phyloP scores from a whole-genome alignment of 2,797 vertebrate genomes.

The Macropus fuliginosus region DNA sequence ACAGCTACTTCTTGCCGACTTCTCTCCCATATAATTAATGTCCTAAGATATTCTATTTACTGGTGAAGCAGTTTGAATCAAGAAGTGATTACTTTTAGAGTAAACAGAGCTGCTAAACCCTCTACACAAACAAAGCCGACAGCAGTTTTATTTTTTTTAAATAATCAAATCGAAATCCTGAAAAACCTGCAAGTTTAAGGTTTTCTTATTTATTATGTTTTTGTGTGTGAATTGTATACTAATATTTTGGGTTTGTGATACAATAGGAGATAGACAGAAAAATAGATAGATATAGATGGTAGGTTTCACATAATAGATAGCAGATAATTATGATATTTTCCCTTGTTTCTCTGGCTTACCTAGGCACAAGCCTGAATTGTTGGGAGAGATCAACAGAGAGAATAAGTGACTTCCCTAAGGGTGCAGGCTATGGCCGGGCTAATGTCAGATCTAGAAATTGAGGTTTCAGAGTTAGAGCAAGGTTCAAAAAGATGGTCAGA shows the following conservation, averaged over 20 bases:
- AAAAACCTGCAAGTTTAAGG: conserved; percentile 74
- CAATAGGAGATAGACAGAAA: conserved; percentile 46
- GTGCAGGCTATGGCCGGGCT: conserved; percentile 25
- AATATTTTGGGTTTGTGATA: conserved; percentile 64
- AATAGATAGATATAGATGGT: conserved; percentile 30
- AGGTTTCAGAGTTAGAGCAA: background rate
- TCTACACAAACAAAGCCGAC: conserved; percentile 80
- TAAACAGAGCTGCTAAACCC: conserved; percentile 84
- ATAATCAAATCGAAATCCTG: conserved; percentile 74
- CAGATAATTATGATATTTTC: conserved; percentile 5
- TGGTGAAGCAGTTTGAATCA: conserved; percentile 85
- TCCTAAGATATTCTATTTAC: conserved; percentile 89
- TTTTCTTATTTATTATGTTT: conserved; percentile 72
- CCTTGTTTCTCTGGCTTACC: conserved; percentile 15
- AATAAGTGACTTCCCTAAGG: conserved; percentile 39
- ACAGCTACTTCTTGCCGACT: conserved; percentile 85
- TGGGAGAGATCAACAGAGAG: conserved; percentile 34
- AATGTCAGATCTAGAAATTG: conserved; percentile 59
- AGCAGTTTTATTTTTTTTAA: conserved; percentile 76
- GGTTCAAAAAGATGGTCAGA: conserved; percentile 4
- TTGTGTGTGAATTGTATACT: conserved; percentile 66
- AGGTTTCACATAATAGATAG: conserved; percentile 35
- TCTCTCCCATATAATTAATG: conserved; percentile 88
- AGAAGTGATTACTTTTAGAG: conserved; percentile 88
- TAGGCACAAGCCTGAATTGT: background rate